phyloP scores from a whole-genome alignment of 2,113 vertebrate genomes.

The Halcyon malimbica region DNA sequence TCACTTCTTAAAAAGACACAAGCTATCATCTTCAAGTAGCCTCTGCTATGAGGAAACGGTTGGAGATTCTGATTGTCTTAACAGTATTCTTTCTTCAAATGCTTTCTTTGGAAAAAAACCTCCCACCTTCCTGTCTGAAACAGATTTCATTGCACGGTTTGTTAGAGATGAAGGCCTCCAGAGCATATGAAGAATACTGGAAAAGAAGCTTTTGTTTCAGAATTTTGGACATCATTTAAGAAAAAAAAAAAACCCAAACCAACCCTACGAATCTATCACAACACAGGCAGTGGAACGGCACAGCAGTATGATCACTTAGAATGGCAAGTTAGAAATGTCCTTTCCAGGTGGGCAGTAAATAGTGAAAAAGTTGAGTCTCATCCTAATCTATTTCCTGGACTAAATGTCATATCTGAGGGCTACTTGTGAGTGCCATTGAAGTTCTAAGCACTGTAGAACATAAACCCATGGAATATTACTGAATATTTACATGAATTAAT shows the following conservation, averaged over 20 bases:
- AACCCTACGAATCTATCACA: not conserved
- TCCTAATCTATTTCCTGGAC: not conserved
- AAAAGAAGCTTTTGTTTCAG: not conserved
- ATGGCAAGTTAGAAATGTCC: not conserved
- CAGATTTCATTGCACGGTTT: not conserved
- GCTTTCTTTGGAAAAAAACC: not conserved
- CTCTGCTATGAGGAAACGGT: not conserved
- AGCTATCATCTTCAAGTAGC: not conserved
- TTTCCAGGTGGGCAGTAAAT: not conserved
- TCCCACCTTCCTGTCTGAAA: not conserved
- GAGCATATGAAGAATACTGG: not conserved
- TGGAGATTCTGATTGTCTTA: not conserved
- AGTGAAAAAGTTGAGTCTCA: not conserved
- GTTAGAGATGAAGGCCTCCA: not conserved
- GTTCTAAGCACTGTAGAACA: not conserved
- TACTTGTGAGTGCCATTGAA: not conserved
- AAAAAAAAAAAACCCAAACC: not conserved
- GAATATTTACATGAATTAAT: not conserved
- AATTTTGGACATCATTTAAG: not conserved
- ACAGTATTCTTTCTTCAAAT: not conserved
- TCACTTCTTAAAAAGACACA: not conserved
- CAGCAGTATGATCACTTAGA: not conserved
- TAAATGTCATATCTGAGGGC: not conserved
- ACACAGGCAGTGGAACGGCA: not conserved
- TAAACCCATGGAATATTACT: not conserved